Percentiles rank a stretch among this genome's conserved stretches.
Conservation (phyloP, 1,140 invertebrate genomes). For the Brachystomella parvula region DNA sequence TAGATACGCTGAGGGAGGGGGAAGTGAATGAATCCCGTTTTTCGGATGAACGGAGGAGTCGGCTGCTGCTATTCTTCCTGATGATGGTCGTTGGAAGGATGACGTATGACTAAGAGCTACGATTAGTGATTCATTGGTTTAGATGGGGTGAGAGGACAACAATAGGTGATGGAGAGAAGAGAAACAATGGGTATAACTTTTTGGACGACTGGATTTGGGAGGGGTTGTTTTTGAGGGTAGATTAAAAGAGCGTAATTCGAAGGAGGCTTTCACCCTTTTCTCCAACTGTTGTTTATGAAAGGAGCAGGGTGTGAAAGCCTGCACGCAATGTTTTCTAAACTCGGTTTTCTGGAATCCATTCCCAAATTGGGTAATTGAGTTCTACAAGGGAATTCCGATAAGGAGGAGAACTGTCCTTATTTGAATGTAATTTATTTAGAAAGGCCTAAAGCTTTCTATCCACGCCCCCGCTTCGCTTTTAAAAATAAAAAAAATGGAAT, state of each 20-base stretch:
- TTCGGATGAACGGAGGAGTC: not conserved
- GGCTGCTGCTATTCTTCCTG: not conserved
- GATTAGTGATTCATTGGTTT: constrained; percentile 8
- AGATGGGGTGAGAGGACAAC: not conserved
- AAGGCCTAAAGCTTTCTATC: too few relatives aligned
- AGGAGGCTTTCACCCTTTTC: not conserved
- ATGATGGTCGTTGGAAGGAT: not conserved
- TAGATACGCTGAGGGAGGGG: not conserved
- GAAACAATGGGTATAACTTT: not conserved
- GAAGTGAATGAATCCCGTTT: not conserved
- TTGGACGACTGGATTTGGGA: not conserved
- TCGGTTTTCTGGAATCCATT: too few relatives aligned
- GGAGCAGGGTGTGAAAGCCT: not conserved
- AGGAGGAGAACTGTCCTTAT: too few relatives aligned
- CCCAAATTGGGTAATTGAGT: too few relatives aligned
- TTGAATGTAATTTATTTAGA: too few relatives aligned
- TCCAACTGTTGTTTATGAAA: not conserved
- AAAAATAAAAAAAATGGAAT: too few relatives aligned
- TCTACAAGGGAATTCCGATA: too few relatives aligned
- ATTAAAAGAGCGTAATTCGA: not conserved
- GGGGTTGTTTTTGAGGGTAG: not conserved
- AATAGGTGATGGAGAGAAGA: not conserved
- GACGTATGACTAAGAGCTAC: not conserved
- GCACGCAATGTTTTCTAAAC: too few relatives aligned
- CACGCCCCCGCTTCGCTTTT: too few relatives aligned